phyloP scores from a whole-genome alignment of 2,113 vertebrate species.

The Tachysurus vachellii region DNA sequence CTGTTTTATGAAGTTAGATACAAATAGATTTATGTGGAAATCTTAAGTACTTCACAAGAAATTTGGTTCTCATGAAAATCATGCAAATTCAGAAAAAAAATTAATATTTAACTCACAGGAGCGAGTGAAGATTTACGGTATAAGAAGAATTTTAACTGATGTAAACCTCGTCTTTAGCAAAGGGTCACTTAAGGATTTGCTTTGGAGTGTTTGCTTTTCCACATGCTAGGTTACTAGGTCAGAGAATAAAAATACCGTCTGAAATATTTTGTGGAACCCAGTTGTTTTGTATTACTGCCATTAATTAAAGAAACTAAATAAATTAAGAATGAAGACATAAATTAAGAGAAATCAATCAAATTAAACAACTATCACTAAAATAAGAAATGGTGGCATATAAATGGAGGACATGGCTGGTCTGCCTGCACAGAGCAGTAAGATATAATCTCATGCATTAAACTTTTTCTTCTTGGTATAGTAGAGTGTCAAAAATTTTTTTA shows the following conservation, averaged over 20 bases:
- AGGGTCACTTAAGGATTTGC: background rate
- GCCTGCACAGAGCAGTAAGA: background rate
- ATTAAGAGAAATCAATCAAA: background rate
- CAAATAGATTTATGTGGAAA: background rate
- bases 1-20: background rate
- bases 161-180: background rate
- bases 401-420: background rate
- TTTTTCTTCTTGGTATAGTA: background rate
- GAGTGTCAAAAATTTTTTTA: background rate
- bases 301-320: background rate
- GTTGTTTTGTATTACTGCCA: background rate
- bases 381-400: background rate
- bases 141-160: background rate
- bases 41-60: background rate
- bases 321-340: background rate
- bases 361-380: background rate
- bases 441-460: background rate
- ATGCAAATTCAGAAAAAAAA: background rate
- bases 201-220: background rate
- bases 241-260: background rate
- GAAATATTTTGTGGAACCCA: background rate
- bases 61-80: background rate
- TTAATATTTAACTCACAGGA: background rate
- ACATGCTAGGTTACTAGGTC: background rate
- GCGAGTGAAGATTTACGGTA: background rate